These are phyloP conservation scores for Mimachlamys varia DNA, from an alignment of 2,888 invertebrate species.

Conservation along the genomic window DNA sequence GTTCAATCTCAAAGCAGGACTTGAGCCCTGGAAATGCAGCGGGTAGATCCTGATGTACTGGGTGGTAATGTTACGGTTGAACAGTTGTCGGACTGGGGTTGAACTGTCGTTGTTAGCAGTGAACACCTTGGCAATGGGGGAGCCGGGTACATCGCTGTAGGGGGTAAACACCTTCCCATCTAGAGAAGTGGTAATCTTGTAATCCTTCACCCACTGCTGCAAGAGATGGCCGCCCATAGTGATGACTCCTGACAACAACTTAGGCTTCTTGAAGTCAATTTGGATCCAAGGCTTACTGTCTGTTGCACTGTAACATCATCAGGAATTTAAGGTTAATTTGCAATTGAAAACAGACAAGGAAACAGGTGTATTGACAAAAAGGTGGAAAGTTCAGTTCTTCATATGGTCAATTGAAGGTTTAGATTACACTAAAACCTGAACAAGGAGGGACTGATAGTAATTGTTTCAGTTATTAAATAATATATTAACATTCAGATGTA, in stretches of 20 bases:
- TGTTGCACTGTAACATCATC: slow-evolving; percentile 50
- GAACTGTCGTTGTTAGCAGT: slow-evolving; percentile 64
- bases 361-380: no score
- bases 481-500: no score
- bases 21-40: slow-evolving; percentile 55
- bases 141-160: slow-evolving; percentile 64
- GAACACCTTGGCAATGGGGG: slow-evolving; percentile 61
- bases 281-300: slow-evolving; percentile 69
- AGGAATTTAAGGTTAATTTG: no score
- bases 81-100: slow-evolving; percentile 65
- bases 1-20: slow-evolving; percentile 65
- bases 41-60: slow-evolving; percentile 70
- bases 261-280: slow-evolving; percentile 67
- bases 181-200: slow-evolving; percentile 64
- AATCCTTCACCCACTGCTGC: slow-evolving; percentile 66
- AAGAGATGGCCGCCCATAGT: slow-evolving; percentile 68
- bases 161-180: slow-evolving; percentile 68
- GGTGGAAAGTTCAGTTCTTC: no score
- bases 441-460: no score
- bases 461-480: no score
- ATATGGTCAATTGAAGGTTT: no score
- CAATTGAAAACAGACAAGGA: no score
- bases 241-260: slow-evolving; percentile 68
- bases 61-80: slow-evolving; percentile 71
- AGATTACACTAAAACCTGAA: no score